Base-by-base conservation (phyloP, 1,140 invertebrate genomes). In the Magallana angulata region DNA sequence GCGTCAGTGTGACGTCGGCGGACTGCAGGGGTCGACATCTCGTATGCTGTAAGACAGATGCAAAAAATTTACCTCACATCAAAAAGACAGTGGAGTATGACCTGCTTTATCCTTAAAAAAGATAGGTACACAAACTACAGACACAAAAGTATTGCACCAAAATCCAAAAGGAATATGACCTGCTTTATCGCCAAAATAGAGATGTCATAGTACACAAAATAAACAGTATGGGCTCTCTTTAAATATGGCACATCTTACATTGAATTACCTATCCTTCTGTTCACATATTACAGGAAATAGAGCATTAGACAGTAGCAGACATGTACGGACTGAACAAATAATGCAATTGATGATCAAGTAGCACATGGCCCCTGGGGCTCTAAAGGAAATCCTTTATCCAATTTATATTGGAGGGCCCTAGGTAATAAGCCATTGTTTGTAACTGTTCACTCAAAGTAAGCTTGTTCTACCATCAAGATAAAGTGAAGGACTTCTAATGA, bases 1-100 rank as follows among this genome's bases (percentile, higher is more conserved):
- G 90, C 91, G 84, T 92, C 92, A 18, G 91, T 91, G 87, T 91
- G 91, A 30, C 92, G 81, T 48, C 88, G 90, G 59, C 90, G 88
- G 11, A 90, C 71, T 14, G 80, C 89, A 57, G 90, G 85, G 24
- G 85, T 88, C 68, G 91, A 92, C 91, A 91, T 92, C 82, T 91
- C 91, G 90, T 91, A 90, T 71, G 90, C 91, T 91, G 82, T 68
- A 82, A 88, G 68, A 48, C 83, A 48, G 87, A 86, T 36, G 57
- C 68, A 84, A 60, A 76, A 86, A 48, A 48, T 48, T 4, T 48
- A 48, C 36, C 36, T 48, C 36, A 48, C 2, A 48, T 48, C 5
- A 48, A 48, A 48, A 48, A 48, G 5, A 48, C 36, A 48, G 36
- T 48, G 5, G 36, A 48, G 5, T 2, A 48, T 48, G 36, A 48